These are phyloP conservation scores for Drosophila bocqueti DNA, from an alignment of 1,140 invertebrate species.

Conservation along the genomic window DNA sequence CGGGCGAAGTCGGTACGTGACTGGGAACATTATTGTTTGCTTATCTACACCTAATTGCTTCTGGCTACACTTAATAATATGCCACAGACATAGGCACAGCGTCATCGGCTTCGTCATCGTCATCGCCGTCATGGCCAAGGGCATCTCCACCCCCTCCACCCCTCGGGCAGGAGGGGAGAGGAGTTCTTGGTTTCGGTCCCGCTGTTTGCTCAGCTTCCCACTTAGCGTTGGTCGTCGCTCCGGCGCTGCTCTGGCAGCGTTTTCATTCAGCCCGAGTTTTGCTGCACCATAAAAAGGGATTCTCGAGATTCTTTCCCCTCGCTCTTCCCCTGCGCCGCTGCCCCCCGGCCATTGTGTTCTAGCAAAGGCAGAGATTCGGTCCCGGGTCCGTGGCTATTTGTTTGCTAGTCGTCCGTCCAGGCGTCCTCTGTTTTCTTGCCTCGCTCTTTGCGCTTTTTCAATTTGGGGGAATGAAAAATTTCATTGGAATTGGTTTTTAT, in stretches of 20 bases:
- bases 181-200: slow-evolving; percentile 49
- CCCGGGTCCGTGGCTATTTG: slow-evolving; percentile 59
- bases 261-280: slow-evolving; percentile 71
- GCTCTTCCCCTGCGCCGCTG: not conserved
- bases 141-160: slow-evolving; percentile 29
- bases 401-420: slow-evolving; percentile 33
- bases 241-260: slow-evolving; percentile 27
- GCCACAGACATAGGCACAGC: slow-evolving; percentile 59
- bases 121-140: slow-evolving; percentile 44
- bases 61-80: slow-evolving; percentile 85
- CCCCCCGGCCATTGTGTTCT: slow-evolving; percentile 34
- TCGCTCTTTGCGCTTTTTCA: slow-evolving; percentile 55
- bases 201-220: slow-evolving; percentile 75
- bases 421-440: slow-evolving; percentile 22
- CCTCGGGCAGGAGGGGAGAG: not conserved
- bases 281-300: slow-evolving; percentile 81
- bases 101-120: slow-evolving; percentile 47
- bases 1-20: slow-evolving; percentile 62
- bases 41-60: slow-evolving; percentile 85
- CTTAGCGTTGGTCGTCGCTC: slow-evolving; percentile 73
- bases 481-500: slow-evolving; percentile 82
- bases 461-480: slow-evolving; percentile 78
- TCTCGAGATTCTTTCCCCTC: slow-evolving; percentile 56
- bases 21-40: slow-evolving; percentile 84
- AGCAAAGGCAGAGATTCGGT: slow-evolving; percentile 15